These are phyloP conservation scores for Drosophila cognata DNA, from an alignment of 2,888 invertebrate species.

Conservation along the genomic window DNA sequence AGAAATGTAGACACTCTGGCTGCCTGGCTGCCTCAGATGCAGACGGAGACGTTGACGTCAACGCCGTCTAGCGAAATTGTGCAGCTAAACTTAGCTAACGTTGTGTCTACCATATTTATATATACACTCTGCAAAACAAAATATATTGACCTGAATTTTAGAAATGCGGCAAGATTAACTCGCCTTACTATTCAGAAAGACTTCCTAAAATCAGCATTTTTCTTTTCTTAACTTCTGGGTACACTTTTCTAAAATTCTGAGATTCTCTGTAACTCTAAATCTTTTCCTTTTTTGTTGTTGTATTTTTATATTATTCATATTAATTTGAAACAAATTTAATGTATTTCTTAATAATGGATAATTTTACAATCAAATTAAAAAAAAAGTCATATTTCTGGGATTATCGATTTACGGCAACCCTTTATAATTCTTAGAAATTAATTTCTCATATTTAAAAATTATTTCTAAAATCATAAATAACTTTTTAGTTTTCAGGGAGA, in stretches of 20 bases:
- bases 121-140: background rate
- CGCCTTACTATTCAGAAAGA: background rate
- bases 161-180: background rate
- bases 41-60: slow-evolving; percentile 45
- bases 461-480: background rate
- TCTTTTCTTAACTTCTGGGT: background rate
- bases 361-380: background rate
- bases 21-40: background rate
- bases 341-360: too few species aligned
- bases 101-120: slow-evolving; percentile 5
- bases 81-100: slow-evolving; percentile 54
- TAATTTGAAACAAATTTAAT: too few species aligned
- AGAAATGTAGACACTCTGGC: slow-evolving; percentile 47
- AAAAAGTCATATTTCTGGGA: background rate
- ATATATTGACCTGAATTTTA: background rate
- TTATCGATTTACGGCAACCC: background rate
- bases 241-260: too few species aligned
- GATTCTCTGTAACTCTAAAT: too few species aligned
- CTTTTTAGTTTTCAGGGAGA: too few species aligned
- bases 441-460: background rate
- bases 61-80: slow-evolving; percentile 53
- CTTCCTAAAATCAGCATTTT: background rate
- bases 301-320: too few species aligned
- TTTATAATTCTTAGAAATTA: background rate
- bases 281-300: too few species aligned